Base-by-base conservation (phyloP, 2,888 invertebrate genomes). In the Ichneumoninae sp. region DNA sequence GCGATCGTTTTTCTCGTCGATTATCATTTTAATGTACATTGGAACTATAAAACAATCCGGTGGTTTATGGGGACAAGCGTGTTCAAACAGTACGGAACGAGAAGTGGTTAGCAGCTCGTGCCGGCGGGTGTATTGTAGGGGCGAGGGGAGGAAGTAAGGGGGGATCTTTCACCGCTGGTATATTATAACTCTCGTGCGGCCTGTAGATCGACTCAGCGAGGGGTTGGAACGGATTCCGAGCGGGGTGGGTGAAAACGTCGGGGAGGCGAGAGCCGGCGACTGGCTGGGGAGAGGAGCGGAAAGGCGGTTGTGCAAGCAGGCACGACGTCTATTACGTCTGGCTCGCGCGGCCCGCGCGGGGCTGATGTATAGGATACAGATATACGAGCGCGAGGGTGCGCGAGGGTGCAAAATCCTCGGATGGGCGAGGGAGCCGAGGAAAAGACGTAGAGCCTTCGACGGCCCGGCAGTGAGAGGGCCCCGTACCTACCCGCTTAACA, bases 401-500 rank as follows among this genome's bases (percentile, higher is more conserved):
- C 65, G 62, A 62, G 62, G 69, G 74, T 80, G 71, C 44, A 78
- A 80, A 74, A 87, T 83, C 86, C 78, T 78, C 78, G 81, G 66
- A 33, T 57, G 71, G 7, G 62, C 57, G 33, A 44, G 71, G 33
- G 60, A 72, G 47, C 75, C 52, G 68, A 68, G 71, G 52, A 80
- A 83, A 80, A 80, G 76, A 85, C 65, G 71, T 77, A 82, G 70
- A 87, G 70, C 71, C 65, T 79, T 78, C 68, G 82, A 50, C 65
- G 54, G 65, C 65, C 69, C 52, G 65, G 68, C 71, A 36, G 44
- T 10, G 57, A 66, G 75, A 70, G 40, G 75, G 60, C 57, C 71
- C 60, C 44, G 57, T 75, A 57, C 40, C 65, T 36, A 10, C 69
- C 87, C 89, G 90, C 91, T 92, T 91, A 92, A 93, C 92, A 92